Evolutionary conservation across 2,113 vertebrate species (phyloP).

Genomic region (Perca flavescens): DNA sequence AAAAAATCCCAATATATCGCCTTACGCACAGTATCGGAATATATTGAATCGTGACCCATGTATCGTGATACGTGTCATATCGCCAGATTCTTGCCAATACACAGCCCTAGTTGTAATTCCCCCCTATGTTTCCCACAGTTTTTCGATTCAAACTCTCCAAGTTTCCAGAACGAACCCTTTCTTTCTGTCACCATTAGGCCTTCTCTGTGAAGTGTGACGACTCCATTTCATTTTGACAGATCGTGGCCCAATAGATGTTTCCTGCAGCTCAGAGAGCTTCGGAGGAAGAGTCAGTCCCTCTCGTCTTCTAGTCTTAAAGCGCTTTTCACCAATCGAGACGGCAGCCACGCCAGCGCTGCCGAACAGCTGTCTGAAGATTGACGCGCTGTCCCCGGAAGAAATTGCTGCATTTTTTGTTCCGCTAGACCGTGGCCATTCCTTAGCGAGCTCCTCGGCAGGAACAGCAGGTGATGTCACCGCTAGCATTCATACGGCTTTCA

Average conservation of each 20-base stretch:
- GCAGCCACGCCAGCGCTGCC: not conserved
- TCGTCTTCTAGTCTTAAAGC: conserved; percentile 31
- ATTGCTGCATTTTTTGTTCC: conserved; percentile 67
- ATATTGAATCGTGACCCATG: too few species aligned
- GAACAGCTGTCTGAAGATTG: conserved; percentile 67
- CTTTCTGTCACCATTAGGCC: conserved; percentile 18
- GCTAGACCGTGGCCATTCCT: conserved; percentile 50
- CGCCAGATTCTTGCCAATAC: too few species aligned
- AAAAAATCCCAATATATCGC: too few species aligned
- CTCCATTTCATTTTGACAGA: conserved; percentile 28
- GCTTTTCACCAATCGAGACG: conserved; percentile 11
- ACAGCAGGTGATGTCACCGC: conserved; percentile 64
- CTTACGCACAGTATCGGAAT: too few species aligned
- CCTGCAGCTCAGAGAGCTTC: conserved; percentile 28
- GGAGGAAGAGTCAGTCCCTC: not conserved
- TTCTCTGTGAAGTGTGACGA: conserved; percentile 9
- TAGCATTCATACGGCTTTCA: conserved; percentile 41
- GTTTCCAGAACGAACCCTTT: conserved; percentile 2
- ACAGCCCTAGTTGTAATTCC: too few species aligned
- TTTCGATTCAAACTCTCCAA: too few species aligned
- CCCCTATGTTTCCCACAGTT: too few species aligned
- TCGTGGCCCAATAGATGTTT: conserved; percentile 7
- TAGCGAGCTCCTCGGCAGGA: conserved; percentile 5
- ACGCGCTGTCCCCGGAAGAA: conserved; percentile 49
- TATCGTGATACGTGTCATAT: too few species aligned